Evolutionary conservation across 2,797 vertebrate genomes (phyloP), one percentile per base, ranked within the genome.

Genomic region (Arctocebus calabarensis): DNA sequence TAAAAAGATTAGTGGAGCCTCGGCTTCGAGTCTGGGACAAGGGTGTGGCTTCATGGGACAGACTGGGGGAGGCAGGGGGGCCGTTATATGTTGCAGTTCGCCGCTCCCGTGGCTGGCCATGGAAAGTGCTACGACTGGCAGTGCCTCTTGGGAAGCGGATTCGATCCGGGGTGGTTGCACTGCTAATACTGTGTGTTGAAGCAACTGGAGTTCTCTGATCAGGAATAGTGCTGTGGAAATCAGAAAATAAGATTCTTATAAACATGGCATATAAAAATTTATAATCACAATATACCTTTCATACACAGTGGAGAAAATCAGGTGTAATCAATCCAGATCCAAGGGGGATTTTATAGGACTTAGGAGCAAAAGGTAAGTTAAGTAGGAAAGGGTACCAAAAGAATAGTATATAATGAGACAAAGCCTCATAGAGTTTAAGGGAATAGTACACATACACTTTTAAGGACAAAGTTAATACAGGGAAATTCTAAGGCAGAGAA

Each of bases 41-140:
- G 0, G 99, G 99, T 0, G 99, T 99, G 89, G 99, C 99, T 84
- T 99, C 99, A 3, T 99, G 99, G 90, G 99, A 99, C 83, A 99
- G 99, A 25, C 99, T 99, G 96, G 99, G 99, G 0, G 99, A 99
- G 84, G 99, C 99, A 0, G 99, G 99, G 0, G 99, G 99, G 12
- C 99, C 99, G 0, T 99, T 99, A 98, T 99, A 99, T 0, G 99
- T 99, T 85, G 99, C 99, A 0, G 99, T 99, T 94, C 99, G 99
- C 22, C 99, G 99, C 96, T 99, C 99, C 34, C 99, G 98, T 96
- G 99, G 99, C 98, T 99, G 99, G 66, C 99, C 99, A 0, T 99
- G 99, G 98, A 99, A 99, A 97, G 99, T 99, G 99, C 99, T 99
- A 93, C 99, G 99, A 95, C 99, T 99, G 94, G 99, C 99, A 0